Evolutionary conservation across 2,113 vertebrate genomes (phyloP).

Genomic region (Oreochromis aureus): DNA sequence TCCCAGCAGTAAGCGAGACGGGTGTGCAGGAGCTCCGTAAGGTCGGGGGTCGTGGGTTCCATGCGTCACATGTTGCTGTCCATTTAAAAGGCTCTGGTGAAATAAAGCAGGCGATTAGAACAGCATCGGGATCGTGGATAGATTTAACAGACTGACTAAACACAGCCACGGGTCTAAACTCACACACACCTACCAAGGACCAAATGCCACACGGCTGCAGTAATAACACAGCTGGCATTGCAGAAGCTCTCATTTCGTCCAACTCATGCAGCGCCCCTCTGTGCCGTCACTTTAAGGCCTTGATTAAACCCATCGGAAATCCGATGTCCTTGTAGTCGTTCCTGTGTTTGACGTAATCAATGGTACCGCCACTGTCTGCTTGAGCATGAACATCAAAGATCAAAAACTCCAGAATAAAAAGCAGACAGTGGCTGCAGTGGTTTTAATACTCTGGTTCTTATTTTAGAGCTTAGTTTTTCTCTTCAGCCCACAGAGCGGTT

Average conservation of each 20-base stretch:
- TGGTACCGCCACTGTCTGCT: accelerated
- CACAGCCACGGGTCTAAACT: background rate
- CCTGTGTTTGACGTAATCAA: accelerated
- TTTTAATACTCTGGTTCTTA: background rate
- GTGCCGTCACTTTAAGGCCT: too few species aligned
- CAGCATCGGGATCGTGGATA: background rate
- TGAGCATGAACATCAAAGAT: accelerated
- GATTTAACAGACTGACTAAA: background rate
- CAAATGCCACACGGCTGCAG: background rate
- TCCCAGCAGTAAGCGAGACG: background rate
- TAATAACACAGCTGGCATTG: background rate
- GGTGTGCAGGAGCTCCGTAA: background rate
- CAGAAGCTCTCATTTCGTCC: too few species aligned
- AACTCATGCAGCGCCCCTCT: too few species aligned
- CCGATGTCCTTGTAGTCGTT: too few species aligned
- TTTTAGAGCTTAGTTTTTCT: background rate
- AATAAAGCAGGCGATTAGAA: background rate
- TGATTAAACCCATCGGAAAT: too few species aligned
- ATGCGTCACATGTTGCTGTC: accelerated
- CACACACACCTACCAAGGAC: background rate
- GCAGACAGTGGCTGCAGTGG: background rate
- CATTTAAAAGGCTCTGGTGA: background rate
- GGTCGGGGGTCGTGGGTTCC: background rate
- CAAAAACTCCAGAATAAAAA: background rate
- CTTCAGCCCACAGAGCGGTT: background rate